Evolutionary conservation across 1,140 invertebrate genomes (phyloP).

Genomic region (Trichonephila clavipes): DNA sequence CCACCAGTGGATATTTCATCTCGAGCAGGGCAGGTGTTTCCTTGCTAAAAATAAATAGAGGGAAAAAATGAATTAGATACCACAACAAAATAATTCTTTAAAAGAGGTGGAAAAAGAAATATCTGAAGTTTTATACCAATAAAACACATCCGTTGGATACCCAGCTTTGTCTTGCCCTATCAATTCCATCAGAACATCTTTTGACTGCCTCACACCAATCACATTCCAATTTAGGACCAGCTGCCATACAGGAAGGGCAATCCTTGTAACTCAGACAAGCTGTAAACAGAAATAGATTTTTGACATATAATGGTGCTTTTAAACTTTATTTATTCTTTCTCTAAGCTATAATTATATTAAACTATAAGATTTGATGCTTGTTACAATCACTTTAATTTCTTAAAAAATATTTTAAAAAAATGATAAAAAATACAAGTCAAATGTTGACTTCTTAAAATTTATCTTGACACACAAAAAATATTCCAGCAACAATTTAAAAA

Average conservation of each 20-base stretch:
- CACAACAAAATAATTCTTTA: background rate
- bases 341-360: too few species aligned
- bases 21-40: background rate
- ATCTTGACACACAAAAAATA: too few species aligned
- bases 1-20: background rate
- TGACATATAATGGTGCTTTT: too few species aligned
- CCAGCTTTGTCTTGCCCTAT: conserved; percentile 94
- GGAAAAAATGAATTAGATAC: background rate
- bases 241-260: conserved; percentile 84
- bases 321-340: too few species aligned
- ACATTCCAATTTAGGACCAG: conserved; percentile 84
- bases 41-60: conserved; percentile 29
- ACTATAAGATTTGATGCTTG: too few species aligned
- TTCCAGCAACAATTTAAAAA: too few species aligned
- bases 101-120: background rate
- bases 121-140: background rate
- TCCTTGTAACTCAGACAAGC: conserved; percentile 90
- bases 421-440: too few species aligned
- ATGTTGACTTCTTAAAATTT: too few species aligned
- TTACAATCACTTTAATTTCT: too few species aligned
- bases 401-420: too few species aligned
- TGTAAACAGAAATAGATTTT: conserved; percentile 77
- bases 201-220: conserved; percentile 91
- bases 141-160: conserved; percentile 79
- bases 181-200: conserved; percentile 94